These are phyloP conservation scores for Bacillus rossius DNA, from an alignment of 1,140 invertebrate genomes.

Conservation along the genomic window DNA sequence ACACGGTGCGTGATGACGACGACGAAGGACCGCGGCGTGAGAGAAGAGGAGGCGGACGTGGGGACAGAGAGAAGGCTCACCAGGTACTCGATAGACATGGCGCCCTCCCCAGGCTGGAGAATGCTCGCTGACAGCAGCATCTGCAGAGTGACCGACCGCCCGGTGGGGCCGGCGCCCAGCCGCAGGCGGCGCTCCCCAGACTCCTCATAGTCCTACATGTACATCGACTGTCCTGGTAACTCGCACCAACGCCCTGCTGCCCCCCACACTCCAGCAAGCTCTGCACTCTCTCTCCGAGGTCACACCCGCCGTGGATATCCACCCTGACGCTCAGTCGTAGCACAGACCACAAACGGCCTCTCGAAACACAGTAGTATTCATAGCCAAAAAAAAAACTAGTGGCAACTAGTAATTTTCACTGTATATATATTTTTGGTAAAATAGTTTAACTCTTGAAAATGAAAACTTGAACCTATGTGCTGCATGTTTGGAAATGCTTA, in stretches of 20 bases:
- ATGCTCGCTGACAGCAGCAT: slow-evolving; percentile 77
- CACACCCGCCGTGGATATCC: no score
- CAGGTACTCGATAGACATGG: slow-evolving; percentile 85
- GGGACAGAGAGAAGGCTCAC: slow-evolving; percentile 42
- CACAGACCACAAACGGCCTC: no score
- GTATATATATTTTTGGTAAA: no score
- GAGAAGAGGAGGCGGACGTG: background rate
- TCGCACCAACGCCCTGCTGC: background rate
- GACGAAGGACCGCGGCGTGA: background rate
- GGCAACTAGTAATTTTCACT: no score
- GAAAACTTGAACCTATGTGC: no score
- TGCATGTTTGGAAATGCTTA: no score
- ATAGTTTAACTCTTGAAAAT: no score
- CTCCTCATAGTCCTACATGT: slow-evolving; percentile 16
- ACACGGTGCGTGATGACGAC: background rate
- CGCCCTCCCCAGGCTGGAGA: slow-evolving; percentile 69
- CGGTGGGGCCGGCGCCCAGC: slow-evolving; percentile 42
- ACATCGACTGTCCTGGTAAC: background rate
- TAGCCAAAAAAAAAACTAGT: no score
- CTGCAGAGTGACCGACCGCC: slow-evolving; percentile 74
- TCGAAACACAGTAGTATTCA: no score
- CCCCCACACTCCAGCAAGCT: no score
- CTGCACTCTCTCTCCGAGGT: no score
- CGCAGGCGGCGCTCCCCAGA: slow-evolving; percentile 8
- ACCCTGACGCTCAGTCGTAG: no score